Percentiles rank a stretch among this genome's conserved stretches.
These are phyloP conservation scores for Willowsia nigromaculata DNA, from an alignment of 2,888 invertebrate genomes.

Conservation along the genomic window DNA sequence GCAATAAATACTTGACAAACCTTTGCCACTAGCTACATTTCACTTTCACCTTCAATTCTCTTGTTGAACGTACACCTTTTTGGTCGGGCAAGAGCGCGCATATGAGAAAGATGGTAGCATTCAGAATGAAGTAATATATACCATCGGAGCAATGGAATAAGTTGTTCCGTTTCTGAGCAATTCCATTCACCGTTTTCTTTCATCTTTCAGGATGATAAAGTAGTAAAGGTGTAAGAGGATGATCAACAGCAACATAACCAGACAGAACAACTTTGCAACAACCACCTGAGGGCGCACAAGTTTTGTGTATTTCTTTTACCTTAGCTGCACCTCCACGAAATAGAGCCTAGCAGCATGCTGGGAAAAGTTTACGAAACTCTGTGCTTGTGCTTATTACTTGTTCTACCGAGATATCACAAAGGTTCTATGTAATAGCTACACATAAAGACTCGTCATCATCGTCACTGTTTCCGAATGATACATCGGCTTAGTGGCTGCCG, in stretches of 20 bases:
- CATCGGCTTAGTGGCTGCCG: background rate
- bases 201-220: conserved; percentile 6
- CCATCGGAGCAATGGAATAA: background rate
- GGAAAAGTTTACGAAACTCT: background rate
- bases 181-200: background rate
- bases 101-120: background rate
- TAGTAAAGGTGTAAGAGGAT: background rate
- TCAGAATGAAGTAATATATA: background rate
- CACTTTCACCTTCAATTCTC: conserved; percentile 71
- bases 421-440: background rate
- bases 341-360: background rate
- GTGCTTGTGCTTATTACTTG: background rate
- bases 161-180: background rate
- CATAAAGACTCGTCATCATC: background rate
- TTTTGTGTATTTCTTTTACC: background rate
- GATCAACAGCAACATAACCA: conserved; percentile 13
- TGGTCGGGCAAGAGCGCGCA: background rate
- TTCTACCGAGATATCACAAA: background rate
- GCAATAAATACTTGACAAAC: conserved; percentile 72
- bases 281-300: conserved; percentile 63
- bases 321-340: background rate
- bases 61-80: conserved; percentile 30
- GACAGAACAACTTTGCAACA: conserved; percentile 21
- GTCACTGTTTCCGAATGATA: background rate
- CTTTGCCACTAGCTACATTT: conserved; percentile 70